Conservation (phyloP, 2,797 vertebrate species). For the Karalla daura region DNA sequence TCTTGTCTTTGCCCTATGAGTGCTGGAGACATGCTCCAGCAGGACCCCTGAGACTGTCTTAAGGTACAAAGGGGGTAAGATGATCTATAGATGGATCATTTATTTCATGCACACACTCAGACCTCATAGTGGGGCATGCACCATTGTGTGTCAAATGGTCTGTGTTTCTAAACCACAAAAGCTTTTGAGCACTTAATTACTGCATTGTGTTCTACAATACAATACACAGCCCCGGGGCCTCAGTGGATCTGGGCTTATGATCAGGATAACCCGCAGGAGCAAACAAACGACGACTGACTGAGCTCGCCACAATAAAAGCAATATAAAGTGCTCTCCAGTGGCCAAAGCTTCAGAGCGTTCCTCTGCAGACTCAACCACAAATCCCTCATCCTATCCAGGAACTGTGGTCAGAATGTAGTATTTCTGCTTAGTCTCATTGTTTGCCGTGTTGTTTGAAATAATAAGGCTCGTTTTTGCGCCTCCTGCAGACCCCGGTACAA, state of each 20-base stretch:
- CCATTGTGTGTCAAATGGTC: background rate
- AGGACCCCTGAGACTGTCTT: no score
- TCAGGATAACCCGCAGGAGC: background rate
- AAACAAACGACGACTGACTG: background rate
- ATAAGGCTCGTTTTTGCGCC: no score
- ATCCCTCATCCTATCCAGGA: background rate
- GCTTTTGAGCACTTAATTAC: background rate
- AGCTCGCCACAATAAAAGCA: background rate
- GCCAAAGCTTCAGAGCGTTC: background rate
- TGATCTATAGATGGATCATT: no score
- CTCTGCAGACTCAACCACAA: background rate
- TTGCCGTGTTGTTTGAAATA: background rate
- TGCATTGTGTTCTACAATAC: background rate
- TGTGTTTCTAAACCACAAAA: background rate
- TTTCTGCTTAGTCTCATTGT: no score
- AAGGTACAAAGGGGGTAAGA: no score
- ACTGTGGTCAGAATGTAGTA: no score
- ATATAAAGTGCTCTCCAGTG: background rate
- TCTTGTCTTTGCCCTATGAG: no score
- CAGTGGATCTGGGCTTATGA: background rate
- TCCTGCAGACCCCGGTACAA: conserved; percentile 88
- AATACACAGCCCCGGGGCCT: background rate
- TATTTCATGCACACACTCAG: background rate
- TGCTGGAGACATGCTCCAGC: no score
- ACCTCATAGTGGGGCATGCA: background rate